Base-by-base conservation (phyloP, 2,888 invertebrate genomes). In the Choreutis nemorana region DNA sequence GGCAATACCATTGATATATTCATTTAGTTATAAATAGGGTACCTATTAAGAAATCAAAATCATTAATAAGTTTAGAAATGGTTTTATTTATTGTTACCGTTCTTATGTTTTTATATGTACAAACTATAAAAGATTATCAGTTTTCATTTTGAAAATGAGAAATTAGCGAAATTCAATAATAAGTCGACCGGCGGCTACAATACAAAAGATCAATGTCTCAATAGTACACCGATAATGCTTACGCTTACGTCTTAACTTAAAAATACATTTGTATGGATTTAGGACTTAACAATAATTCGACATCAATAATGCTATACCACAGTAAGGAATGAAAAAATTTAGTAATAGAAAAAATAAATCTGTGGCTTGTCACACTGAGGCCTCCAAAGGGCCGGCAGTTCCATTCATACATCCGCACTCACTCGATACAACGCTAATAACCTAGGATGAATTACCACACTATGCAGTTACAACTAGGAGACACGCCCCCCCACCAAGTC, bases 61-160 rank as follows among this genome's bases (percentile, higher is more conserved):
- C 30, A 26, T 30, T 27, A 16, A 29, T 29, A 43, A 64, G 64
- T 73, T 77, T 72, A 72, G 70, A 75, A 79, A 78, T 71, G 64
- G 60, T 70, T 77, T 75, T 55, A 59, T 64, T 72, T 68, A 73
- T 72, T 75, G 67, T 73, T 77, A 71, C 68, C 59, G 64, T 73
- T 59, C 75, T 78, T 78, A 75, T 63, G 71, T 50, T 62, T 72
- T 75, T 70, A 70, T 79, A 78, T 79, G 78, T 79, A 79, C 78
- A 79, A 78, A 75, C 67, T 73, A 70, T 68, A 72, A 63, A 71
- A 73, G 68, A 64, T 66, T 53, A 66, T 70, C 67, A 68, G 66
- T 65, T 70, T 60, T 65, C 63, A 66, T 72, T 70, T 64, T 57
- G 61, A 66, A 70, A n/a, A 56, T 61, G 55, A 70, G 68, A 73